phyloP scores from a whole-genome alignment of 2,888 invertebrate species.

The Ferdinandea cuprea region DNA sequence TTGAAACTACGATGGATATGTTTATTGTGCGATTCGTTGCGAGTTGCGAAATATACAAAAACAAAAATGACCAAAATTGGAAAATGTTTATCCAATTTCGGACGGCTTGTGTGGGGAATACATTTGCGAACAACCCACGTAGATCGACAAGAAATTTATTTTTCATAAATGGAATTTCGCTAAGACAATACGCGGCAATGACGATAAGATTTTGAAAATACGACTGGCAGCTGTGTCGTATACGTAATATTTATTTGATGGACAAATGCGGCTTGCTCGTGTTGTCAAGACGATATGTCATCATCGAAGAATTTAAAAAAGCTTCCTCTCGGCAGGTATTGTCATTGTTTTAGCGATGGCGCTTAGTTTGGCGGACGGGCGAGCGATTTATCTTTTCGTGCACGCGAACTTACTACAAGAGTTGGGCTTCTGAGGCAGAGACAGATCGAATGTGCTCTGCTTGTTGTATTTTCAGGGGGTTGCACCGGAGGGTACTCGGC shows the following conservation, averaged over 20 bases:
- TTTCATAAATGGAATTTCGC: constrained; percentile 65
- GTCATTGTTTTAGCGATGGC: too few relatives aligned
- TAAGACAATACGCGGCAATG: constrained; percentile 19
- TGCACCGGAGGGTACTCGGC: too few relatives aligned
- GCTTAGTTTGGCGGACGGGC: too few relatives aligned
- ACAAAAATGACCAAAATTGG: constrained; percentile 24
- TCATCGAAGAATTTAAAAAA: background rate
- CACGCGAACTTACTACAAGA: too few relatives aligned
- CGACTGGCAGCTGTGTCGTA: constrained; percentile 22
- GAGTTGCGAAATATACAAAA: background rate
- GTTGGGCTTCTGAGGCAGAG: too few relatives aligned
- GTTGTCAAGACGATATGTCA: background rate
- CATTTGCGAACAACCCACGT: constrained; percentile 31
- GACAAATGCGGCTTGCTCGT: background rate
- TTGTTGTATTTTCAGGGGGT: too few relatives aligned
- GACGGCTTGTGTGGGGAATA: constrained; percentile 22
- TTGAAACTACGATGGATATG: background rate
- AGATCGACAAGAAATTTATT: constrained; percentile 10
- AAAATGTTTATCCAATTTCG: constrained; percentile 9
- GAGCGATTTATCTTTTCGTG: background rate
- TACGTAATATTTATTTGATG: constrained; percentile 23
- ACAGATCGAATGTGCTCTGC: too few relatives aligned
- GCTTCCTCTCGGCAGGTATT: too few relatives aligned
- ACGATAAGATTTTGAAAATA: constrained; percentile 50
- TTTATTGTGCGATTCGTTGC: background rate